Conservation (phyloP, 2,888 invertebrate species). For the Lucinisca nassula region DNA sequence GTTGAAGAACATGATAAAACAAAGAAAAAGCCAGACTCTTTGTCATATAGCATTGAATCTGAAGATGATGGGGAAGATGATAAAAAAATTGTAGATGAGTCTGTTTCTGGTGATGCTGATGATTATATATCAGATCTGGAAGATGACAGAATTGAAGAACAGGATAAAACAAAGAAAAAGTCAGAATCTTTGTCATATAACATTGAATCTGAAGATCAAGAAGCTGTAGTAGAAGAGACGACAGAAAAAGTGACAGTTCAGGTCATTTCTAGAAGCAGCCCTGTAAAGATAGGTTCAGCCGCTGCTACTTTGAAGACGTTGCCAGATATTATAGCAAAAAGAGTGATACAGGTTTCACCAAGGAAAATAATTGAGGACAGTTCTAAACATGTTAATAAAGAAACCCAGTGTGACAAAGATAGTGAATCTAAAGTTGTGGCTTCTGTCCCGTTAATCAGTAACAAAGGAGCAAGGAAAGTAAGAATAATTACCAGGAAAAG, state of each 20-base stretch:
- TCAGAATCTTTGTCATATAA: background rate
- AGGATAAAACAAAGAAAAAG: background rate
- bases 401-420: background rate
- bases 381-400: background rate
- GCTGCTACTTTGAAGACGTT: background rate
- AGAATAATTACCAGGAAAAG: slow-evolving; percentile 30
- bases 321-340: background rate
- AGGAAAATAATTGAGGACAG: background rate
- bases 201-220: slow-evolving; percentile 18
- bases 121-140: background rate
- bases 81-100: background rate
- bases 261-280: background rate
- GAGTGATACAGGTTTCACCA: background rate
- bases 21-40: background rate
- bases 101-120: slow-evolving; percentile 18
- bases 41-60: background rate
- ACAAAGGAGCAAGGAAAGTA: slow-evolving; percentile 47
- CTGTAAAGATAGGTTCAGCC: slow-evolving; percentile 23
- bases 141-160: slow-evolving; percentile 18
- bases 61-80: slow-evolving; percentile 55
- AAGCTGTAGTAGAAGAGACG: slow-evolving; percentile 15
- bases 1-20: no score
- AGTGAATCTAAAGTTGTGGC: background rate
- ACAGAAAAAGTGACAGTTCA: background rate
- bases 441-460: slow-evolving; percentile 45